A percentile compares a stretch with the other conserved stretches of the same genome.
Evolutionary conservation across 2,113 vertebrate genomes (phyloP).

Genomic region (Arvicanthis niloticus): DNA sequence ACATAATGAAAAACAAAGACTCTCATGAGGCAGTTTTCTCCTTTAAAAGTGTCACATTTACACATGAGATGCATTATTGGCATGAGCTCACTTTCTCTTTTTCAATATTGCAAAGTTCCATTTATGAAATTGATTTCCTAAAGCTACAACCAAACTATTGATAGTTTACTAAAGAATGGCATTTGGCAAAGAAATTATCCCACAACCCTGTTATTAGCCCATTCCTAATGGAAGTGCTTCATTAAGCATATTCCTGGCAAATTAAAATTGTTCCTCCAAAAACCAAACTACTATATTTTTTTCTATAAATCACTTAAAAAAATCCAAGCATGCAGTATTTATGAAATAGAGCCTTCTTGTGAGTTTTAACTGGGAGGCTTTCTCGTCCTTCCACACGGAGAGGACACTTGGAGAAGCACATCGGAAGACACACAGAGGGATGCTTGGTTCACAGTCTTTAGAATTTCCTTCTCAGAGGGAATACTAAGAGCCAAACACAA

Average conservation of each 20-base stretch:
- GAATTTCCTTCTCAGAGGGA: not conserved
- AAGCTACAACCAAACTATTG: not conserved
- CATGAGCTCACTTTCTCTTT: not conserved
- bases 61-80: not conserved
- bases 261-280: not conserved
- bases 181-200: not conserved
- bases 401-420: not conserved
- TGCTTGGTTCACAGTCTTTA: not conserved
- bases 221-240: not conserved
- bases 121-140: constrained; percentile 12
- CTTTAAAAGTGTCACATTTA: not conserved
- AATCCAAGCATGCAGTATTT: not conserved
- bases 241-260: not conserved
- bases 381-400: not conserved
- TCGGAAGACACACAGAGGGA: not conserved
- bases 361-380: not conserved
- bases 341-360: not conserved
- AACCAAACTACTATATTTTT: not conserved
- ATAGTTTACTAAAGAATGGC: not conserved
- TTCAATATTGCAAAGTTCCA: not conserved
- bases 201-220: not conserved
- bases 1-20: not conserved
- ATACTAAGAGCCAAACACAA: not conserved
- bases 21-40: not conserved
- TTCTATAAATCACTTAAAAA: not conserved